Evolutionary conservation across 2,888 invertebrate species (phyloP), one percentile per base, ranked within the genome.

Genomic region (Tinea trinotella): DNA sequence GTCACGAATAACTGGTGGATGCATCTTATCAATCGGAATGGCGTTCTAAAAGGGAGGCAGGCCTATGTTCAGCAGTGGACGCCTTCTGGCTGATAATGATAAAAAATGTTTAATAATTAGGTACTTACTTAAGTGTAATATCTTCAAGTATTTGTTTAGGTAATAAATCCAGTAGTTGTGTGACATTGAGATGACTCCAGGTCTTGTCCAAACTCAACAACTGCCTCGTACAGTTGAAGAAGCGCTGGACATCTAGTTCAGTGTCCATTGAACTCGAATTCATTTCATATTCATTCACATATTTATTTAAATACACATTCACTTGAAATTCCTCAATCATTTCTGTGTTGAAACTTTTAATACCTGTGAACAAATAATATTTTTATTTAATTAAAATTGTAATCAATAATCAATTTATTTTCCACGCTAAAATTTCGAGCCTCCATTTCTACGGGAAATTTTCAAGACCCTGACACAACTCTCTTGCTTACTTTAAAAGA

Each of bases 221-320:
- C 63, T 80, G 73, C 68, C 81, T 75, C 35, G 84, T 82, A 64
- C 85, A 85, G 71, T 85, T 84, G 59, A 84, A 71, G 56, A 84
- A 82, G 58, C 67, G 74, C 64, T 76, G 74, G 12, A 85, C 69
- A 56, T 84, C 82, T 44, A 68, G 62, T 57, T 85, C 84, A 55
- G 80, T 70, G 63, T 80, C 77, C 82, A 83, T 84, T 13, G 68
- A 68, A 66, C 60, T 54, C 22, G 44, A 17, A 52, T 54, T 19
- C 55, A 57, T 53, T 12, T 12, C 20, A 24, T 50, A 3, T 50
- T 4, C 12, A 9, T 50, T 50, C 13, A 24, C 24, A 50, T 24
- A 24, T 24, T 50, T 12, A 46, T 2, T 40, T 17, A 19, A 46
- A 4, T 46, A 19, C 44, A 44, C 44, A 4, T 30, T 30, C 30